Evolutionary conservation across 2,888 invertebrate species (phyloP).

Genomic region (Nebria salina): DNA sequence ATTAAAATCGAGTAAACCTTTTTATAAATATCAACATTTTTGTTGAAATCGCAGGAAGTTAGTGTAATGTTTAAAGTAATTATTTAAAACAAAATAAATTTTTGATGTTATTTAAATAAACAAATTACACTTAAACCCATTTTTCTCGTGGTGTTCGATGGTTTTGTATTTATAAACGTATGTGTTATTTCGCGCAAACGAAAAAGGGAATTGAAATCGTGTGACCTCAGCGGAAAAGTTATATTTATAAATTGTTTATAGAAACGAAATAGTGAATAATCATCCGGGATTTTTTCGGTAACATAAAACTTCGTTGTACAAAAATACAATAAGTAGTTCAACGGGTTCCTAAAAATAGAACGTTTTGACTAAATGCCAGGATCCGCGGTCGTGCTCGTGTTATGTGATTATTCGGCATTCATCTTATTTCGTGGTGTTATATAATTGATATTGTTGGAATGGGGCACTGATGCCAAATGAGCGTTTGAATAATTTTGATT

Average conservation of each 20-base stretch:
- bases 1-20: no score
- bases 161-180: not conserved
- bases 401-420: conserved; percentile 35
- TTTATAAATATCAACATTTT: no score
- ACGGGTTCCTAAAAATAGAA: conserved; percentile 28
- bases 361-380: conserved; percentile 41
- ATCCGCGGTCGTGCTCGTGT: not conserved
- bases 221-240: not conserved
- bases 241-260: not conserved
- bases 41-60: no score
- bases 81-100: no score
- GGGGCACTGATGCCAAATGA: conserved; percentile 35
- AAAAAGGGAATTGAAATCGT: not conserved
- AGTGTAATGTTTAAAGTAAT: no score
- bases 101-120: no score
- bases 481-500: conserved; percentile 29
- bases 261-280: not conserved
- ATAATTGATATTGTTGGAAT: conserved; percentile 30
- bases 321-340: conserved; percentile 33
- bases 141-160: no score
- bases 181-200: not conserved
- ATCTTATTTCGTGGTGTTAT: conserved; percentile 37
- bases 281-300: not conserved
- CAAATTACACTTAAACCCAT: no score
- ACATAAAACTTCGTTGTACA: not conserved